Evolutionary conservation across 2,888 invertebrate species (phyloP).

Genomic region (Agonopterix subpropinquella): DNA sequence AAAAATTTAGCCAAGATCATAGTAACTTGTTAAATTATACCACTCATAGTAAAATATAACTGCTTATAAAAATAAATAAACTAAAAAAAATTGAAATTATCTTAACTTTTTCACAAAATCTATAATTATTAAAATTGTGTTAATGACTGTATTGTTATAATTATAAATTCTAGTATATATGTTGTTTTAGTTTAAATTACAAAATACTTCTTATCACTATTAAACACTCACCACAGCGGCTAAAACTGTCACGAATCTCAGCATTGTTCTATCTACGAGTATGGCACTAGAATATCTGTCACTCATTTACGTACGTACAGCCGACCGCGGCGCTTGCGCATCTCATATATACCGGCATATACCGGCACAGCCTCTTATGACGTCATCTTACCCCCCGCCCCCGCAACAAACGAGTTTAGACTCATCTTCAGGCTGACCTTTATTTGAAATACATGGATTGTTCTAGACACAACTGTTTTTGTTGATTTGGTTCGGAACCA

Average conservation of each 20-base stretch:
- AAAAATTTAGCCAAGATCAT: too few relatives aligned
- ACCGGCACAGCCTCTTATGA: slow-evolving; percentile 59
- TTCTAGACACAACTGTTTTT: not conserved
- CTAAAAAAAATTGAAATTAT: too few relatives aligned
- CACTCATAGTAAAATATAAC: too few relatives aligned
- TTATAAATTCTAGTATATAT: too few relatives aligned
- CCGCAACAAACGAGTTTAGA: slow-evolving; percentile 40
- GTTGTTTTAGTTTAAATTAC: too few relatives aligned
- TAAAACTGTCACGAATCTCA: slow-evolving; percentile 45
- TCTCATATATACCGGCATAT: slow-evolving; percentile 39
- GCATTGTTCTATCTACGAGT: slow-evolving; percentile 39
- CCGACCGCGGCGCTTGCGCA: slow-evolving; percentile 43
- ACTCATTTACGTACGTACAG: slow-evolving; percentile 39
- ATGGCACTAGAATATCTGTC: slow-evolving; percentile 38
- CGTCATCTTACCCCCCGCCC: slow-evolving; percentile 37
- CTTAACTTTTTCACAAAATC: too few relatives aligned
- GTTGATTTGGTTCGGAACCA: not conserved
- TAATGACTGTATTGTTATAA: too few relatives aligned
- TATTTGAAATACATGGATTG: slow-evolving; percentile 36
- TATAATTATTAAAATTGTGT: too few relatives aligned
- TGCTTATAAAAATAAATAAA: too few relatives aligned
- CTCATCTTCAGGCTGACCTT: slow-evolving; percentile 58
- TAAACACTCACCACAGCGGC: slow-evolving; percentile 44
- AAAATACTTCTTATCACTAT: too few relatives aligned
- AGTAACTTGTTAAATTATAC: too few relatives aligned